These are phyloP conservation scores for Myopa testacea DNA, from an alignment of 2,888 invertebrate species.

Conservation along the genomic window DNA sequence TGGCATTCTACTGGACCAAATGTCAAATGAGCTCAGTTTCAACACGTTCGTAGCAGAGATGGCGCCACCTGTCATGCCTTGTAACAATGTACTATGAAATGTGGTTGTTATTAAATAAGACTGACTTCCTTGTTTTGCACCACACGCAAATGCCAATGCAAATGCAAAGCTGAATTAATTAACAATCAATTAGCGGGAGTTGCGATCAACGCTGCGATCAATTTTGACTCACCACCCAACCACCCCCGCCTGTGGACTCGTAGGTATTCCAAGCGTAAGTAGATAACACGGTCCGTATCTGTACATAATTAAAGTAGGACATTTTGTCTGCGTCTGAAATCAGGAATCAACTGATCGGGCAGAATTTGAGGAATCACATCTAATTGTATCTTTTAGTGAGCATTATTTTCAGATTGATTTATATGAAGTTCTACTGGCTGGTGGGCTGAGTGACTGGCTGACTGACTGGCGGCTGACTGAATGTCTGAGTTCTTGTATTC, in stretches of 20 bases:
- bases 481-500: neutral
- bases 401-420: neutral
- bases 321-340: too few species aligned
- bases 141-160: neutral
- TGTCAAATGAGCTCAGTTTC: conserved; percentile 48
- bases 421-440: neutral
- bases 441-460: neutral
- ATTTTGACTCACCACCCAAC: too few species aligned
- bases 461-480: neutral
- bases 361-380: too few species aligned
- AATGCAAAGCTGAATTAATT: neutral
- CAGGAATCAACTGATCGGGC: too few species aligned
- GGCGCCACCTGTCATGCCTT: conserved; percentile 25
- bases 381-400: neutral
- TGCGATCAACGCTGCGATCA: neutral
- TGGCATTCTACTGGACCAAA: conserved; percentile 27
- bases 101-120: conserved; percentile 27
- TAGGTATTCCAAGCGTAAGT: too few species aligned
- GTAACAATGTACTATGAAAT: conserved; percentile 3
- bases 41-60: conserved; percentile 38
- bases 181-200: conserved; percentile 5
- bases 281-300: too few species aligned
- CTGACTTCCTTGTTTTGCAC: conserved; percentile 28
- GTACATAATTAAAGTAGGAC: too few species aligned
- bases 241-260: too few species aligned